Evolutionary conservation across 2,797 vertebrate species (phyloP), one percentile per base, ranked within the genome.

Genomic region (Eidolon dupreanum): DNA sequence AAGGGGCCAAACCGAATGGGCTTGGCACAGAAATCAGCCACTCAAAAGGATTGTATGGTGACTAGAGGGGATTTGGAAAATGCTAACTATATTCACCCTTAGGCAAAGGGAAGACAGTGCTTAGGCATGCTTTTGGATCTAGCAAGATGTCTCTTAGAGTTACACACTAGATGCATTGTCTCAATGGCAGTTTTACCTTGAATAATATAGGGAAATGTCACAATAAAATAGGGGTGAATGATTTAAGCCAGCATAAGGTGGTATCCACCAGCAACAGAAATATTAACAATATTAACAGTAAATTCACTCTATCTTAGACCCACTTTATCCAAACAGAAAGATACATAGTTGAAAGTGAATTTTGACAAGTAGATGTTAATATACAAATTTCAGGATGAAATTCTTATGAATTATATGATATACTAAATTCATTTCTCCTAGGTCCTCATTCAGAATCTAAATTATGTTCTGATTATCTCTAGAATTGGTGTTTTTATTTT

Each of bases 1-100:
- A 81, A 93, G 81, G 86, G 85, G 91, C 96, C 89, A 95, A 95
- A 74, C n/a, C 0, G 3, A 95, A 82, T 55, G 57, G 75, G 51
- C 31, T 87, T 93, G 75, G 78, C 85, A 71, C 31, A 81, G 90
- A 95, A 66, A 46, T 33, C 59, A 95, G 65, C 71, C 51, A 81
- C 82, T 95, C 24, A 11, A 12, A 63, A 41, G 86, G 71, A 68
- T 61, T 2, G 1, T 22, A 0, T 75, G 81, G 43, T 88, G 70
- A 73, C 73, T 68, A 33, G 74, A 97, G n/a, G 10, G 78, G 38
- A 38, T 61, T 84, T 92, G 84, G 74, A 79, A 94, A 96, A 77
- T 61, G n/a, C 33, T 65, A 61, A 84, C 41, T 49, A 4, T 71
- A 66, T 36, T 74, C 15, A 83, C n/a, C 68, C 28, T 81, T 19